These are phyloP conservation scores for Brachypteracias leptosomus DNA, from an alignment of 2,113 vertebrate species.

Conservation along the genomic window DNA sequence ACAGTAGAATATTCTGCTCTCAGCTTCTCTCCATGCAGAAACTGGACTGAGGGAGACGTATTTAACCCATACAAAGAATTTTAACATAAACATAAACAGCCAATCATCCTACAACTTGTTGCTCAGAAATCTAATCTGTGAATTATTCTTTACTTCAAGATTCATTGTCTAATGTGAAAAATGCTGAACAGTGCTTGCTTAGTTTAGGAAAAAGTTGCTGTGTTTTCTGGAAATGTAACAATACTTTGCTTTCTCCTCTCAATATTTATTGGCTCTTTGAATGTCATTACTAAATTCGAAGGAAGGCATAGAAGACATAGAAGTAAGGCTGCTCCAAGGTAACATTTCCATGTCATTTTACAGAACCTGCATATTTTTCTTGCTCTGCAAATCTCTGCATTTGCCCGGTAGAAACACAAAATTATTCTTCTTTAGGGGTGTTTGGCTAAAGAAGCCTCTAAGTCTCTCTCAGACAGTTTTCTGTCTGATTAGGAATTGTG, in stretches of 20 bases:
- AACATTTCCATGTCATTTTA: background rate
- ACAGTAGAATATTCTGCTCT: background rate
- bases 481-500: background rate
- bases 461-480: background rate
- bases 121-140: background rate
- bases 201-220: background rate
- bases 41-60: background rate
- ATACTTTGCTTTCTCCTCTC: background rate
- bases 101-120: background rate
- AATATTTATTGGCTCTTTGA: background rate
- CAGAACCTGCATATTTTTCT: background rate
- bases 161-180: background rate
- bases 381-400: background rate
- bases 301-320: background rate
- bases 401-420: background rate
- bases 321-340: background rate
- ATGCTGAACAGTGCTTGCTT: background rate
- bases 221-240: background rate
- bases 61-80: constrained; percentile 7
- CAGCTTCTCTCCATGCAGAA: background rate
- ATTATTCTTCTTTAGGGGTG: background rate
- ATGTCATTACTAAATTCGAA: background rate
- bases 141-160: constrained; percentile 1
- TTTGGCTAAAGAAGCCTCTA: background rate
- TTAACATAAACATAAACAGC: background rate